Base-by-base conservation (phyloP, 2,113 vertebrate genomes). In the Sceloporus tristichus region DNA sequence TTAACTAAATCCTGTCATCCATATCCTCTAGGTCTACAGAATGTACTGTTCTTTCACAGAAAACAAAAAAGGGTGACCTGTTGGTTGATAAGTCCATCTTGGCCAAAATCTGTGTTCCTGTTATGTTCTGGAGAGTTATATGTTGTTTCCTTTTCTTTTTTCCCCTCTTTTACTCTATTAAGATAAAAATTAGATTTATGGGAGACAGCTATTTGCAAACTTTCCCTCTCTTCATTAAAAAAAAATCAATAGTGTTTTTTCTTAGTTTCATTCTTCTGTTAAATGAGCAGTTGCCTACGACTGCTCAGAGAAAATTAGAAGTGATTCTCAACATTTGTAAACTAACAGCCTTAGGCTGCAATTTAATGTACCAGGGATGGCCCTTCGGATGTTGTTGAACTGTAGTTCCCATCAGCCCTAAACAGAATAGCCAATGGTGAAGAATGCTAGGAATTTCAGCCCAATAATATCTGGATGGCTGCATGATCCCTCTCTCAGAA, bases 121-220 rank as follows among this genome's bases (percentile, higher is more conserved):
- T 81, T 87, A 82, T 5, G 1, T 25, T 87, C 85, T 80, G 25
- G 83, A 25, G 59, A 40, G 53, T 40, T 76, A 42, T 25, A 56
- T 65, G 16, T 74, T 59, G 53, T 75, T 87, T 87, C 79, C 5
- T 62, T 9, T 75, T 53, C 54, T 82, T 87, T 62, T 87, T 74
- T 62, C 27, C 74, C 27, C 74, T 48, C 53, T 42, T 79, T 87
- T 87, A 62, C 81, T 87, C 78, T 74, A 42, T 74, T 87, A 79
- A 78, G 54, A 87, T 54, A 53, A 74, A 87, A 81, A 87, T 87
- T 74, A 48, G 25, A 42, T 81, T 81, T 82, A 73, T 59, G 19
- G 68, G 56, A 78, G 38, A 78, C 21, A 27, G 40, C 78, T 42
- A 62, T 81, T 62, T 42, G 38, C 27, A 81, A 80, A 74, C 53